A percentile compares a stretch with the other conserved stretches of the same genome.
phyloP scores from a whole-genome alignment of 2,797 vertebrate species.

The Leontocebus nigricollis region DNA sequence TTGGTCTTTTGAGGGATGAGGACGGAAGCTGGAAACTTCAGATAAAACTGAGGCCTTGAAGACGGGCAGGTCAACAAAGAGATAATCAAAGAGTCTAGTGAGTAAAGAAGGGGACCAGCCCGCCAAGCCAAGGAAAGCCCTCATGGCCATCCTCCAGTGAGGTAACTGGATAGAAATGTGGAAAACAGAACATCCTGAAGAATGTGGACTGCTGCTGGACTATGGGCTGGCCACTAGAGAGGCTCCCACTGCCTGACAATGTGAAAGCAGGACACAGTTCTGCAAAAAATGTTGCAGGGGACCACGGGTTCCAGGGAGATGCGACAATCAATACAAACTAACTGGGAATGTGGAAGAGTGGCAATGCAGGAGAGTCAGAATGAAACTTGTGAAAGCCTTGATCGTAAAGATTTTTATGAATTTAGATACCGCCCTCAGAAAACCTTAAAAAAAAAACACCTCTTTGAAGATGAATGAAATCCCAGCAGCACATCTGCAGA shows the following conservation, averaged over 20 bases:
- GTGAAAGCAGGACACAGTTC: neutral
- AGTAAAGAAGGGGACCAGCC: neutral
- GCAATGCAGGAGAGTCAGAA: neutral
- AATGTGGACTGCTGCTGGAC: neutral
- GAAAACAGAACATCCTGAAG: neutral
- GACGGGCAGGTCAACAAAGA: neutral
- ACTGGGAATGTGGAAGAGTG: neutral
- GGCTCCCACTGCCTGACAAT: too few relatives aligned
- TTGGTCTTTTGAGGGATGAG: neutral
- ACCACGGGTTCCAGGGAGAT: rapidly evolving
- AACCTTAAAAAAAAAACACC: neutral
- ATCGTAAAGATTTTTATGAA: constrained; percentile 59
- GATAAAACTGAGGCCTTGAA: neutral
- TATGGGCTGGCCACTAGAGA: neutral
- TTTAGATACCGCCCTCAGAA: constrained; percentile 64
- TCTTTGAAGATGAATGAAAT: constrained; percentile 72
- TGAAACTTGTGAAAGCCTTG: neutral
- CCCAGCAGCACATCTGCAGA: constrained; percentile 20
- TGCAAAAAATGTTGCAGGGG: neutral
- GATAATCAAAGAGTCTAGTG: neutral
- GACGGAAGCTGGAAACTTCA: neutral
- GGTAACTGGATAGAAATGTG: neutral
- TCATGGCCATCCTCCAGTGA: neutral
- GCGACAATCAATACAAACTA: neutral
- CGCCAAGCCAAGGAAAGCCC: neutral